Evolutionary conservation across 2,113 vertebrate species (phyloP).

Genomic region (Papio anubis): DNA sequence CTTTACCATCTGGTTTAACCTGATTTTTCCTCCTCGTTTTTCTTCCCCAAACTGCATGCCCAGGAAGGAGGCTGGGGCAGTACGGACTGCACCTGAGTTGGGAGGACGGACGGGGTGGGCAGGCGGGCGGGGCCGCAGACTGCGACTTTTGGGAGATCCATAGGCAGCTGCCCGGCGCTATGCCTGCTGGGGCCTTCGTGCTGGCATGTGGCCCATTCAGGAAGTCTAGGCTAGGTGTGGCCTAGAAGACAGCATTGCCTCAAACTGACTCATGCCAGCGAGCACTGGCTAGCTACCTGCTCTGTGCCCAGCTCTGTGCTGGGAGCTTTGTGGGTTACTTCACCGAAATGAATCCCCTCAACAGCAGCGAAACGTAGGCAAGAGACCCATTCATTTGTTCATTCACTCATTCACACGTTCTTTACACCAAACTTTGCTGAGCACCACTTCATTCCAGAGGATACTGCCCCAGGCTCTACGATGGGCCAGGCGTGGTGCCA

Average conservation of each 20-base stretch:
- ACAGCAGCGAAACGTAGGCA: fast-evolving
- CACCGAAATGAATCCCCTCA: neutral
- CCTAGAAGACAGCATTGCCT: neutral
- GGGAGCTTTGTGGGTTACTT: neutral
- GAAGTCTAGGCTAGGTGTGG: neutral
- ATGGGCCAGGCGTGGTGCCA: neutral
- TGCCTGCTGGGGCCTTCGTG: neutral
- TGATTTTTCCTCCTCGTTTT: slow-evolving; percentile 5
- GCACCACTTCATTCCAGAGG: neutral
- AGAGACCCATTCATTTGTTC: neutral
- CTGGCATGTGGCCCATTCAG: neutral
- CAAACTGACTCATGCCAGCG: neutral
- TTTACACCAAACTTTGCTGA: neutral
- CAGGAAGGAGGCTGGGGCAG: neutral
- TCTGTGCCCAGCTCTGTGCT: neutral
- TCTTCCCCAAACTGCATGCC: neutral
- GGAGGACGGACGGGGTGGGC: neutral
- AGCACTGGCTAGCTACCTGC: neutral
- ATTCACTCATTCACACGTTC: neutral
- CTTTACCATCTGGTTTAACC: slow-evolving; percentile 48
- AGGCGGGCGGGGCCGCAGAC: neutral
- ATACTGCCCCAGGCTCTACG: neutral
- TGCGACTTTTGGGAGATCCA: slow-evolving; percentile 1
- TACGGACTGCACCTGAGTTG: neutral
- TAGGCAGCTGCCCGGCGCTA: neutral